Percentiles rank a stretch among this genome's conserved stretches.
phyloP scores from a whole-genome alignment of 2,113 vertebrate genomes.

The Psittacula cyanocephala region DNA sequence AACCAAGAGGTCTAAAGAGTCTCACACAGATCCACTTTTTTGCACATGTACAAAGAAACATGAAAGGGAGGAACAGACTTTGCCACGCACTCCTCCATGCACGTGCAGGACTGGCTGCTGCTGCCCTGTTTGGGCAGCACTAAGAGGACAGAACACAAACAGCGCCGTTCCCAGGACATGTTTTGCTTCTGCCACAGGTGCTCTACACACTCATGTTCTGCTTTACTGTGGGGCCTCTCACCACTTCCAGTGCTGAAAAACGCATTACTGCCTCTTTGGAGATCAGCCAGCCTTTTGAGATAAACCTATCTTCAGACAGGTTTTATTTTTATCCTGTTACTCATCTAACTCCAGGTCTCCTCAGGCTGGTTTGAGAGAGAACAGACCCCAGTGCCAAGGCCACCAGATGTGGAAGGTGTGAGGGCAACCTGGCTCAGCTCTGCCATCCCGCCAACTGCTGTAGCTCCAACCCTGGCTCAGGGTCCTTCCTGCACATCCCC shows the following conservation, averaged over 20 bases:
- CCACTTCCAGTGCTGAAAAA: neutral
- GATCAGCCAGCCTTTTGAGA: neutral
- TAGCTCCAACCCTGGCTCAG: fast-evolving
- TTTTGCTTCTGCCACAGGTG: neutral
- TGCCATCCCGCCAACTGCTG: fast-evolving
- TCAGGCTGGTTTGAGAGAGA: neutral
- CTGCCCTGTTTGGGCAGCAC: fast-evolving
- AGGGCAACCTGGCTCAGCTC: neutral
- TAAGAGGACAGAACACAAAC: neutral
- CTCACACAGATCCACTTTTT: neutral
- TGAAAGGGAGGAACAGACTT: neutral
- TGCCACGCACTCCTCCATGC: fast-evolving
- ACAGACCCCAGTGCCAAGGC: neutral
- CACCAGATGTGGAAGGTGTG: neutral
- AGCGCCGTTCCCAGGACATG: neutral
- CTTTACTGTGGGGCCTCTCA: neutral
- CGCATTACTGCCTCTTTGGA: neutral
- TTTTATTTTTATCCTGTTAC: constrained; percentile 2
- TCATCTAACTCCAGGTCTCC: neutral
- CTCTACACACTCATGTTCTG: neutral
- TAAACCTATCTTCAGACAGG: neutral
- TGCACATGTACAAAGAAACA: neutral
- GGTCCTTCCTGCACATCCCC: neutral
- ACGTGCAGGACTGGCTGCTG: neutral
- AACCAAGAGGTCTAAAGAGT: neutral